Conservation (phyloP, 2,797 vertebrate species). For the Spinus olivaceus region DNA sequence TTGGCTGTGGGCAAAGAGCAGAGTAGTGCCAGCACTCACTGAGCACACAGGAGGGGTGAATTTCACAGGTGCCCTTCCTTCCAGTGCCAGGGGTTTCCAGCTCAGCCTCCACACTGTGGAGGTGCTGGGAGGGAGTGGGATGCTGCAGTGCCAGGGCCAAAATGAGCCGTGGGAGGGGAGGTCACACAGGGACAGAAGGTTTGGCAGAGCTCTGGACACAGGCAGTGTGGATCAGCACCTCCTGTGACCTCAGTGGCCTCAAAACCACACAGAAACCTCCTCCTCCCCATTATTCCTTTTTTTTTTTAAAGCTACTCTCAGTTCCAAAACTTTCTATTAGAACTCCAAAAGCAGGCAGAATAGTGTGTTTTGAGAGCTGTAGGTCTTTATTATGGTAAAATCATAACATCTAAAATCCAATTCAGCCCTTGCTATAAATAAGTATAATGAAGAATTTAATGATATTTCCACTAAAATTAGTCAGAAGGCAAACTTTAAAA, state of each 20-base stretch:
- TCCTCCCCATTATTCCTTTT: rapidly evolving
- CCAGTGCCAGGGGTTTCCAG: not conserved
- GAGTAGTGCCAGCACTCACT: not conserved
- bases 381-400: slow-evolving; percentile 26
- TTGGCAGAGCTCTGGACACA: not conserved
- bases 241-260: rapidly evolving
- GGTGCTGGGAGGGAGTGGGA: not conserved
- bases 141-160: not conserved
- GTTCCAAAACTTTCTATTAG: not conserved
- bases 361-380: not conserved
- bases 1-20: not conserved
- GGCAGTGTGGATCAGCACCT: not conserved
- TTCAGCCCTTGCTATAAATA: slow-evolving; percentile 45
- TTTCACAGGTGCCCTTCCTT: not conserved
- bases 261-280: not conserved
- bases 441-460: slow-evolving; percentile 44
- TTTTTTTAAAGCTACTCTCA: not conserved
- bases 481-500: slow-evolving; percentile 70
- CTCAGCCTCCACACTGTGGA: not conserved
- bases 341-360: not conserved
- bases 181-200: not conserved
- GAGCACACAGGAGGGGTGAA: not conserved
- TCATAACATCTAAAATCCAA: slow-evolving; percentile 28
- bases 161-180: not conserved
- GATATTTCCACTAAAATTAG: slow-evolving; percentile 56